phyloP scores from a whole-genome alignment of 1,140 invertebrate species.

The Papilio helenus region DNA sequence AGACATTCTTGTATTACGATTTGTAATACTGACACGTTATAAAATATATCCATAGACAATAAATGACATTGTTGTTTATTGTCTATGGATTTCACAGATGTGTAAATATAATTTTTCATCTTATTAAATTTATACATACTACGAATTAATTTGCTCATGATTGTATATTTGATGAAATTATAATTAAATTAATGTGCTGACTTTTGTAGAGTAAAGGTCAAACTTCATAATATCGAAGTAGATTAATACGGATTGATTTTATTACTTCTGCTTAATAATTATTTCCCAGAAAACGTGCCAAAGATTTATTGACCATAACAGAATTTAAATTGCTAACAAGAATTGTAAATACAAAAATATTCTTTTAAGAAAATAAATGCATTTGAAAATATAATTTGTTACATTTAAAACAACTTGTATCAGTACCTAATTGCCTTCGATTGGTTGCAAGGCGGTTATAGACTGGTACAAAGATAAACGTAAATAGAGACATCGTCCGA shows the following conservation, averaged over 20 bases:
- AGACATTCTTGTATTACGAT: too few species aligned
- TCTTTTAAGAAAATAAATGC: neutral
- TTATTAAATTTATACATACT: too few species aligned
- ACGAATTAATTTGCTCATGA: neutral
- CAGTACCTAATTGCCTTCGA: slow-evolving; percentile 33
- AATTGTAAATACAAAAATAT: neutral
- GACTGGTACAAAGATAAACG: slow-evolving; percentile 35
- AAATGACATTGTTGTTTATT: too few species aligned
- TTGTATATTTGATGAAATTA: neutral
- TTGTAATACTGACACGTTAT: too few species aligned
- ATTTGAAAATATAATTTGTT: slow-evolving; percentile 8
- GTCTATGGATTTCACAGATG: too few species aligned
- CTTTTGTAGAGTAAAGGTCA: neutral
- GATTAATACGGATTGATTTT: neutral
- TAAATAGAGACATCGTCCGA: slow-evolving; percentile 42
- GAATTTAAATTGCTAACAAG: neutral
- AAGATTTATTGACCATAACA: slow-evolving; percentile 4
- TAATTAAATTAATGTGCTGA: neutral
- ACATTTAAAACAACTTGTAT: slow-evolving; percentile 14
- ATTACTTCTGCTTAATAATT: neutral
- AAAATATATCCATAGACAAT: too few species aligned
- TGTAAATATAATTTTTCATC: too few species aligned
- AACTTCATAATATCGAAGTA: neutral
- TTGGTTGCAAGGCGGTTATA: slow-evolving; percentile 19
- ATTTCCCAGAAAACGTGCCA: neutral